phyloP scores from a whole-genome alignment of 1,140 invertebrate genomes.

The Stegodyphus dumicola region DNA sequence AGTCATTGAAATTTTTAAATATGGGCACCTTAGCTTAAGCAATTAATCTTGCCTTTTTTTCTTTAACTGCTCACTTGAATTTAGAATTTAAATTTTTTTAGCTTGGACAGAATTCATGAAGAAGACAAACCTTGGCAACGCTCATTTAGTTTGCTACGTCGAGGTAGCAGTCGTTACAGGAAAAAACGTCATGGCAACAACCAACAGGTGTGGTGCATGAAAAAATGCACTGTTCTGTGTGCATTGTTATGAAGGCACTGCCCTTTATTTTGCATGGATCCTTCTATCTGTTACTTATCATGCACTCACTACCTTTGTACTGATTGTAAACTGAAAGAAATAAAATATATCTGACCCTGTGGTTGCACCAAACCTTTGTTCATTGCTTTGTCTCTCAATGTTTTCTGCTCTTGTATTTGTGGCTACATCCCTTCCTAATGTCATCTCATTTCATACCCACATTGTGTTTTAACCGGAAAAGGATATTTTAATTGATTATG shows the following conservation, averaged over 20 bases:
- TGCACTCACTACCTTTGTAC: conserved; percentile 42
- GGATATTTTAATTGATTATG: too few species aligned
- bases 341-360: conserved; percentile 19
- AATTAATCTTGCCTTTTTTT: too few species aligned
- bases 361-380: conserved; percentile 54
- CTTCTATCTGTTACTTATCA: conserved; percentile 31
- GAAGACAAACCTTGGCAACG: conserved; percentile 51
- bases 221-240: neutral
- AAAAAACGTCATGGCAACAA: conserved; percentile 52
- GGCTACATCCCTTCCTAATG: neutral
- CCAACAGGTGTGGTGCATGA: conserved; percentile 59
- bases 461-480: too few species aligned
- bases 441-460: too few species aligned
- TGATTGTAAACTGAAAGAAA: conserved; percentile 27
- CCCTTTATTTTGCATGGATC: conserved; percentile 48
- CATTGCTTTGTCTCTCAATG: conserved; percentile 16
- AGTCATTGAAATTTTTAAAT: too few species aligned
- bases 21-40: too few species aligned
- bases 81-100: conserved; percentile 11
- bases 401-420: neutral
- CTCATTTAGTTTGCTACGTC: conserved; percentile 62
- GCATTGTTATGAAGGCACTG: conserved; percentile 30
- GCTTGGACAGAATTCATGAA: conserved; percentile 51
- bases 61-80: too few species aligned
- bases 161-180: conserved; percentile 61